Evolutionary conservation across 2,888 invertebrate genomes (phyloP), one percentile per base, ranked within the genome.

Genomic region (Dryocosmus kuriphilus): DNA sequence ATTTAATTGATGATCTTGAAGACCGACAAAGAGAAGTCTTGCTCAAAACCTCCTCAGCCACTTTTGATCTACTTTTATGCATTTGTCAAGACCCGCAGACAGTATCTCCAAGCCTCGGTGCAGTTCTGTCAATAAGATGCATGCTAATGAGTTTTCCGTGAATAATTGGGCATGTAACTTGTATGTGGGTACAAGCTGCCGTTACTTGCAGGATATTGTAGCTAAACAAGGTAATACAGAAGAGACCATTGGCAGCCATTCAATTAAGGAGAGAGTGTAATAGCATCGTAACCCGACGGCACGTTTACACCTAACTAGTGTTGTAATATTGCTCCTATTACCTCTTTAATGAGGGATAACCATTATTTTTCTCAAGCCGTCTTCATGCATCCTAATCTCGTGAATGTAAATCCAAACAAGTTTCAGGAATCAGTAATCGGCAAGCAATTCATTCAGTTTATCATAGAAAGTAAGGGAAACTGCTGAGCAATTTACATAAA

Each of bases 81-180:
- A 51, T 51, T 51, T 51, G 51, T 51, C n/a, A 51, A 51, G 51
- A 51, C 8, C 1, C 3, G 51, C 3, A 2, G 35, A 35, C 35
- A n/a, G n/a, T n/a, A 51, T 51, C 2, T 7, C n/a, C 8, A 51
- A 51, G 51, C n/a, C 9, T 51, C 9, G 19, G 51, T n/a, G 46
- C 76, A 55, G 24, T 30, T 19, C 78, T 32, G 65, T 71, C 67
- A 79, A 74, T 81, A 76, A 71, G 77, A 77, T 78, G 76, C 71
- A 79, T 76, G 81, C 71, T 78, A 78, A 81, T 77, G 77, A 73
- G 77, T 78, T 81, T 81, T 76, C 78, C 77, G 75, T 74, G 75
- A 78, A 78, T 79, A 80, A 81, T 77, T 71, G 19, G 27, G 16
- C 27, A 65, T 65, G 38, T 65, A 65, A 65, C 24, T 4, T 77